These are phyloP conservation scores for Copidosoma floridanum DNA, from an alignment of 1,140 invertebrate species.

Conservation along the genomic window DNA sequence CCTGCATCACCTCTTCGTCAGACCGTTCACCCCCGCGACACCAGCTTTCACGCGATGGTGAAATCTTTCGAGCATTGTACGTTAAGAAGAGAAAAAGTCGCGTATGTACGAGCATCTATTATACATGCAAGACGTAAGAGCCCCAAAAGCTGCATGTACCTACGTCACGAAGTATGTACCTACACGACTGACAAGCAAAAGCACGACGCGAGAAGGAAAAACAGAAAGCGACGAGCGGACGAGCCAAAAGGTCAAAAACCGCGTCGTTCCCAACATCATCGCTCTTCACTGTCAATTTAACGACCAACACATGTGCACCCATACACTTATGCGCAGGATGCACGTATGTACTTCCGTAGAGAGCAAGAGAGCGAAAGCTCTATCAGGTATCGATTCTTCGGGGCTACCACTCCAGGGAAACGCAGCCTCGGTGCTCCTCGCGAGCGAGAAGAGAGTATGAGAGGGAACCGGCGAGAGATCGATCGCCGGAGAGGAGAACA, in stretches of 20 bases:
- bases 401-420: no score
- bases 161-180: no score
- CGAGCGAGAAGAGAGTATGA: background rate
- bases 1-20: no score
- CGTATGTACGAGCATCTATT: background rate
- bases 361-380: background rate
- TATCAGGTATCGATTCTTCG: constrained; percentile 10
- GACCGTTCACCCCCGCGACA: no score
- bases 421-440: background rate
- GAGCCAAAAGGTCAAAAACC: no score
- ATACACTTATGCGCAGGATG: no score
- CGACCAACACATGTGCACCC: no score
- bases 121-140: background rate
- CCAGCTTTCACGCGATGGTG: no score
- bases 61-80: no score
- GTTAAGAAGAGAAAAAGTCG: background rate
- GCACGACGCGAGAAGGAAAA: background rate
- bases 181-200: background rate
- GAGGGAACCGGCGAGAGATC: no score
- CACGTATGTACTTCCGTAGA: no score
- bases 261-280: constrained; percentile 1
- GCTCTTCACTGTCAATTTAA: constrained; percentile 1
- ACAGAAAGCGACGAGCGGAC: no score
- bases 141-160: background rate
- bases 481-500: background rate